Evolutionary conservation across 2,113 vertebrate genomes (phyloP).

Genomic region (Pollimyrus isidori): DNA sequence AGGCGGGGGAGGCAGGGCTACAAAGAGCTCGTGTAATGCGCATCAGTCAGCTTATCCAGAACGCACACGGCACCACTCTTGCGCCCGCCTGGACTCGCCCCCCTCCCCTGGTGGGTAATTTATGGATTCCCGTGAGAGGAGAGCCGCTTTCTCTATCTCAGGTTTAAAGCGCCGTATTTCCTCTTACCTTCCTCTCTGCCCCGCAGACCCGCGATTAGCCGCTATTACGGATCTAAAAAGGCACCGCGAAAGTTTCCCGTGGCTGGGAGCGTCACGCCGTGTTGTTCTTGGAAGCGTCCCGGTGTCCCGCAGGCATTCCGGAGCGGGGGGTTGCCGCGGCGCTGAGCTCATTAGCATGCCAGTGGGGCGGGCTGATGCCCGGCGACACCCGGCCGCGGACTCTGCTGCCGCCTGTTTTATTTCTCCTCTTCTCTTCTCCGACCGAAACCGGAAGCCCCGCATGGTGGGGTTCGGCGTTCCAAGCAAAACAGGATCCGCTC

Average conservation of each 20-base stretch:
- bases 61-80: constrained; percentile 43
- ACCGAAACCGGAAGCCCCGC: constrained; percentile 41
- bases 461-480: constrained; percentile 38
- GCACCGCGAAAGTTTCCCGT: constrained; percentile 73
- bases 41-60: constrained; percentile 10
- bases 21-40: constrained; percentile 37
- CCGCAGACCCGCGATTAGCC: constrained; percentile 70
- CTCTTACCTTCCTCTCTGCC: constrained; percentile 61
- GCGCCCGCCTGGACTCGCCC: constrained; percentile 56
- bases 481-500: constrained; percentile 24
- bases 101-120: constrained; percentile 51
- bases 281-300: constrained; percentile 84
- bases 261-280: constrained; percentile 69
- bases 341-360: constrained; percentile 70
- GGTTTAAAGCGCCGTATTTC: constrained; percentile 70
- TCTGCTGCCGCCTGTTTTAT: constrained; percentile 43
- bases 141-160: constrained; percentile 39
- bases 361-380: constrained; percentile 64
- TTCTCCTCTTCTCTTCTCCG: constrained; percentile 40
- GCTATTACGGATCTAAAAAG: constrained; percentile 78
- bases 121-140: constrained; percentile 52
- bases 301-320: constrained; percentile 65
- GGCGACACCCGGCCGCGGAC: constrained; percentile 59
- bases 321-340: constrained; percentile 69
- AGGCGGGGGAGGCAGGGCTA: constrained; percentile 44